Evolutionary conservation across 1,140 invertebrate genomes (phyloP).

Genomic region (Atta colombica): DNA sequence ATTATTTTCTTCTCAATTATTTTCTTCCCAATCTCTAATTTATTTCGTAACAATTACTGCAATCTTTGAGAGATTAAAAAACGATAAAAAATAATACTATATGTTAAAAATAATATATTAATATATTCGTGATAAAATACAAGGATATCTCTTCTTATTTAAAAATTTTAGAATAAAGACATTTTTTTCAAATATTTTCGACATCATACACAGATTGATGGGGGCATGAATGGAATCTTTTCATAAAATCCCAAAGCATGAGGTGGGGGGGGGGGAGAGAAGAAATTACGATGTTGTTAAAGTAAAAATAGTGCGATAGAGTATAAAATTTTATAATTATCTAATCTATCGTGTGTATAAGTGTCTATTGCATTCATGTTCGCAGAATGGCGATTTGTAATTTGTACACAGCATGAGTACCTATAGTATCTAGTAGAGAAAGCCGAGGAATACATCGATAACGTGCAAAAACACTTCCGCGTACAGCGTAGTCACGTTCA

Average conservation of each 20-base stretch:
- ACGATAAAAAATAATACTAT: too few relatives aligned
- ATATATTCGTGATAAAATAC: too few relatives aligned
- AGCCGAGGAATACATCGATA: neutral
- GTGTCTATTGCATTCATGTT: neutral
- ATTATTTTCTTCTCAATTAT: neutral
- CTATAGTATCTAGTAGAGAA: conserved; percentile 2
- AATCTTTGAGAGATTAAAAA: too few relatives aligned
- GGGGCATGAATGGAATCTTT: neutral
- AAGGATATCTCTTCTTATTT: too few relatives aligned
- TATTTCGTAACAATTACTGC: too few relatives aligned
- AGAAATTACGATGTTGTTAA: conserved; percentile 10
- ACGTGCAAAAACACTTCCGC: conserved; percentile 49
- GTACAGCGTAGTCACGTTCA: conserved; percentile 35
- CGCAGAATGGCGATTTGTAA: conserved; percentile 30
- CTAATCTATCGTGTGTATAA: neutral
- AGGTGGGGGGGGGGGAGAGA: too few relatives aligned
- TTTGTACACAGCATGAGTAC: neutral
- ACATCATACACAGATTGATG: neutral
- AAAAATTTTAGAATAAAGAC: too few relatives aligned
- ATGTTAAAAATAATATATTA: too few relatives aligned
- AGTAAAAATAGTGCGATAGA: neutral
- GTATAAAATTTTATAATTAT: conserved; percentile 41
- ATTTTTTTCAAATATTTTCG: too few relatives aligned
- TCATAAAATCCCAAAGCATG: neutral
- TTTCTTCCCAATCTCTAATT: neutral